Evolutionary conservation across 2,888 invertebrate genomes (phyloP).

Genomic region (Caenorhabditis drosophilae): DNA sequence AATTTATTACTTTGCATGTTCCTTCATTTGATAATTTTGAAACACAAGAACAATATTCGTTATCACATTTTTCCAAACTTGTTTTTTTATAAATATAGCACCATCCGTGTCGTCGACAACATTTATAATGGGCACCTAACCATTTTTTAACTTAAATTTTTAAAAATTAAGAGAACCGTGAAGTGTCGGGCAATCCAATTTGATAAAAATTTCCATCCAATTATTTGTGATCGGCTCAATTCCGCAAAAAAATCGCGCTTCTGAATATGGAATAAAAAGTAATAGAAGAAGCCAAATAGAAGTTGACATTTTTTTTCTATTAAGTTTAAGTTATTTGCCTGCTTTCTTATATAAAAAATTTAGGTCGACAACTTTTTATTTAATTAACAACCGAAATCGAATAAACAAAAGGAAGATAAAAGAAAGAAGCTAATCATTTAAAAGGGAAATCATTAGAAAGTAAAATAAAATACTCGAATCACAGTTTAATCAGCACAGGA

Average conservation of each 20-base stretch:
- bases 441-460: too few relatives aligned
- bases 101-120: constrained; percentile 31
- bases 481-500: too few relatives aligned
- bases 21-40: constrained; percentile 19
- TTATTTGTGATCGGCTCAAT: constrained; percentile 30
- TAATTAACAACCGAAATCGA: too few relatives aligned
- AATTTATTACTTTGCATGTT: constrained; percentile 19
- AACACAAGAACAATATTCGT: constrained; percentile 29
- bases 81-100: constrained; percentile 30
- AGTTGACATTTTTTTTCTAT: too few relatives aligned
- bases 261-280: background rate
- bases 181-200: constrained; percentile 25
- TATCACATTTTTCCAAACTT: constrained; percentile 24
- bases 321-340: too few relatives aligned
- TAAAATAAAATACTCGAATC: too few relatives aligned
- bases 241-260: constrained; percentile 25
- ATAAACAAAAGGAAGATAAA: too few relatives aligned
- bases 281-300: background rate
- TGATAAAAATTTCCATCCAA: constrained; percentile 32
- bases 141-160: too few relatives aligned
- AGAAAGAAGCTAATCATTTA: too few relatives aligned
- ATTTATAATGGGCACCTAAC: constrained; percentile 27
- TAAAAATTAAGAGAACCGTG: constrained; percentile 11
- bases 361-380: too few relatives aligned
- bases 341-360: too few relatives aligned